Evolutionary conservation across 2,113 vertebrate species (phyloP).

Genomic region (Corythornis cristatus): DNA sequence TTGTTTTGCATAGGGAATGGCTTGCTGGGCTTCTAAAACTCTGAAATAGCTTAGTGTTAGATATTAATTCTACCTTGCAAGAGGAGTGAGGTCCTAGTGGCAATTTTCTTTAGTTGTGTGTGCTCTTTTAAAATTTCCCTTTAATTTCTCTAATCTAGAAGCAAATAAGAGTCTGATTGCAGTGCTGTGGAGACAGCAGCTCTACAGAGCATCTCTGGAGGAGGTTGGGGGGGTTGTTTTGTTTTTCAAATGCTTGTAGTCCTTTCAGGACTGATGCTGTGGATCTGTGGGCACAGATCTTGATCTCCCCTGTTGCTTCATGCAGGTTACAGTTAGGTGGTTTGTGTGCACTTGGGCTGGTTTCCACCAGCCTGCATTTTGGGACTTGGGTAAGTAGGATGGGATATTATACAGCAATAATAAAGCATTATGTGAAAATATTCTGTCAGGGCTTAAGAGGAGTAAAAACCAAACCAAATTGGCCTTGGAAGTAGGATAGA

Average conservation of each 20-base stretch:
- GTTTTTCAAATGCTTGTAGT: not conserved
- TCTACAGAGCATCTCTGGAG: not conserved
- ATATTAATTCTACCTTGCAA: not conserved
- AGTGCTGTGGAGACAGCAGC: not conserved
- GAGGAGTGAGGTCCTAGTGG: not conserved
- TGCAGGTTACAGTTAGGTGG: not conserved
- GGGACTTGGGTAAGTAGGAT: not conserved
- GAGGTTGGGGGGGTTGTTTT: not conserved
- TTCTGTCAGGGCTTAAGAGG: not conserved
- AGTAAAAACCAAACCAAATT: not conserved
- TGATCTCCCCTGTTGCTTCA: not conserved
- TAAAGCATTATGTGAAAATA: not conserved
- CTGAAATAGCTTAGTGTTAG: not conserved
- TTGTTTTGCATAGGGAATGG: not conserved
- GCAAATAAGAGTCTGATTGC: not conserved
- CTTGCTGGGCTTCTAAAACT: not conserved
- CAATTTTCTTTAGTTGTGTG: not conserved
- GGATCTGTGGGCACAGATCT: accelerated
- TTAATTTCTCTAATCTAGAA: not conserved
- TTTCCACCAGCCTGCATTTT: not conserved
- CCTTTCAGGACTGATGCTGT: not conserved
- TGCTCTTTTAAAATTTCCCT: not conserved
- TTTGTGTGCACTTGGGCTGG: not conserved
- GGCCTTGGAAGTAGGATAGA: not conserved
- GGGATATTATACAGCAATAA: not conserved